Evolutionary conservation across 2,113 vertebrate species (phyloP), one percentile per base, ranked within the genome.

Genomic region (Periophthalmodon schlosseri): DNA sequence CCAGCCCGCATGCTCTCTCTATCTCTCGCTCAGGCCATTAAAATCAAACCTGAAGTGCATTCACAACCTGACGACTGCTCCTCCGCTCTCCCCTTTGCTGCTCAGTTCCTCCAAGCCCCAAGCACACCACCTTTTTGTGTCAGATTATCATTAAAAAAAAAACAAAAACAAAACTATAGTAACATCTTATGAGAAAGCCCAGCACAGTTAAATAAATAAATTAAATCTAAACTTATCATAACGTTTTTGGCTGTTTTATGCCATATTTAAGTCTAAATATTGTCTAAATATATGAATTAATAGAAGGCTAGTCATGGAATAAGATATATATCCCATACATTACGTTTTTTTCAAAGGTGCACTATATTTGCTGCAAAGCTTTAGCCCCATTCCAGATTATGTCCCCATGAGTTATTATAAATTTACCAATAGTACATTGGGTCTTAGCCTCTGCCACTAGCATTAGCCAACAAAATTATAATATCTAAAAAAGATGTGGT

Each of bases 1-100:
- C 94, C 73, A 93, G 92, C 94, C 93, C 92, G 95, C 96, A 95
- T 95, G 94, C 82, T 76, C 80, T 81, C 68, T 24, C 52, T 90
- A 80, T 83, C 61, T 89, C 78, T 83, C 82, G 66, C 88, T 79
- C 70, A 77, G 24, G 71, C 47, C 8, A 4, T 81, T 81, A 60
- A 18, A 47, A 70, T 72, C 6, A 73, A 79, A 84, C 83, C 78
- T 84, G 36, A 84, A 75, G 88, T 93, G 85, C 76, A 56, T 87
- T 93, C 86, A 89, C 89, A 34, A 93, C 91, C 93, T 83, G 85
- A 91, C 89, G 67, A 74, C 58, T 78, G 79, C 79, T 77, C 76
- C 75, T 80, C 76, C 82, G 63, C 61, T 84, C 74, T 74, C 69
- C 75, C 72, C 67, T 58, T 81, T 21, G 11, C 81, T 21, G 78